Evolutionary conservation across 2,888 invertebrate genomes (phyloP), one percentile per base, ranked within the genome.

Genomic region (Bugula neritina): DNA sequence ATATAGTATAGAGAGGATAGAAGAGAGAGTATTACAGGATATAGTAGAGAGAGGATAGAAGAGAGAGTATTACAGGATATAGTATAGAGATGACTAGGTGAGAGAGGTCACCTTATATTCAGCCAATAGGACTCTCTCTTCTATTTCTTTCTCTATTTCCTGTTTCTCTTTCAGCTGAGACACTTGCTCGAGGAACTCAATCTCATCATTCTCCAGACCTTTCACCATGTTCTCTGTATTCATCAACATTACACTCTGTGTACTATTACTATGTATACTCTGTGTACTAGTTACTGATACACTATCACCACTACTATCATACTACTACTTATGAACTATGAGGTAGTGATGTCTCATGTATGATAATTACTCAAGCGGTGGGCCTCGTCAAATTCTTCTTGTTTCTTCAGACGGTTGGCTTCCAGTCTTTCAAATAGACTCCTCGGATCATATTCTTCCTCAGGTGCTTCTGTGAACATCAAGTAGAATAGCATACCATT

Each of bases 301-400:
- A 52, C n/a, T n/a, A n/a, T n/a, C n/a, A n/a, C n/a, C n/a, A n/a
- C n/a, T n/a, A n/a, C n/a, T n/a, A n/a, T n/a, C n/a, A n/a, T n/a
- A n/a, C n/a, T n/a, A n/a, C n/a, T n/a, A n/a, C n/a, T n/a, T n/a
- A n/a, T n/a, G n/a, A n/a, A n/a, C n/a, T n/a, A n/a, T n/a, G n/a
- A n/a, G n/a, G n/a, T n/a, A n/a, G n/a, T n/a, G n/a, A n/a, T n/a
- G n/a, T n/a, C n/a, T n/a, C n/a, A n/a, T n/a, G n/a, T n/a, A n/a
- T n/a, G n/a, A n/a, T n/a, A n/a, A 90, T 87, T 86, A 96, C 96
- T 96, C n/a, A 97, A 87, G 86, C 92, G 93, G 80, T 93, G 93
- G 1, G 94, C 91, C 82, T 98, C 98, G 83, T 97, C 96, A 87
- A 90, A 93, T 85, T 98, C 98, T 27, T 92, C 88, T 76, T 98